Conservation (phyloP, 2,888 invertebrate species). For the Plagodis pulveraria region DNA sequence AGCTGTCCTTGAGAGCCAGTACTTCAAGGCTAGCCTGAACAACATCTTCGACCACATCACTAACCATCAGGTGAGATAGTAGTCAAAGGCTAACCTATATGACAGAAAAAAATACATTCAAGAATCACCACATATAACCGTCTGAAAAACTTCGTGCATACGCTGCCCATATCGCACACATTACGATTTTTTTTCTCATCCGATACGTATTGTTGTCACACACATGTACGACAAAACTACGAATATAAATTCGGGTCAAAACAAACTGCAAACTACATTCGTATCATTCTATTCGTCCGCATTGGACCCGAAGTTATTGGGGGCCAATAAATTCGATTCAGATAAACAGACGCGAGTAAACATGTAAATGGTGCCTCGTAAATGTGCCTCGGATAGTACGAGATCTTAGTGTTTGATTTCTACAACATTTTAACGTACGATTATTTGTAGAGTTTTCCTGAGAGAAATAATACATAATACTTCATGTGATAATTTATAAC, state of each 20-base stretch:
- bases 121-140: too few species aligned
- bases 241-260: constrained; percentile 14
- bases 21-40: too few species aligned
- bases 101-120: too few species aligned
- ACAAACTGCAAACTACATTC: constrained; percentile 33
- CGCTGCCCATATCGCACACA: constrained; percentile 3
- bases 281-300: constrained; percentile 29
- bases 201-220: neutral
- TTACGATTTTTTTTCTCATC: constrained; percentile 23
- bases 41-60: too few species aligned
- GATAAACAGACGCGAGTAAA: constrained; percentile 56
- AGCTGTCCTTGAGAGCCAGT: too few species aligned
- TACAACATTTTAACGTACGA: neutral
- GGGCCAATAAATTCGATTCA: constrained; percentile 58
- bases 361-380: constrained; percentile 57
- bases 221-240: constrained; percentile 13
- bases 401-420: constrained; percentile 32
- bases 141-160: neutral
- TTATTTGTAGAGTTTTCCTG: too few species aligned
- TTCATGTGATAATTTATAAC: too few species aligned
- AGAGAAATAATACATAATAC: too few species aligned
- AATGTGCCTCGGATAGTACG: constrained; percentile 38
- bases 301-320: constrained; percentile 54
- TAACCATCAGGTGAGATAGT: too few species aligned
- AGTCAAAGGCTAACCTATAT: too few species aligned